Evolutionary conservation across 2,797 vertebrate species (phyloP).

Genomic region (Ciconia nigra): DNA sequence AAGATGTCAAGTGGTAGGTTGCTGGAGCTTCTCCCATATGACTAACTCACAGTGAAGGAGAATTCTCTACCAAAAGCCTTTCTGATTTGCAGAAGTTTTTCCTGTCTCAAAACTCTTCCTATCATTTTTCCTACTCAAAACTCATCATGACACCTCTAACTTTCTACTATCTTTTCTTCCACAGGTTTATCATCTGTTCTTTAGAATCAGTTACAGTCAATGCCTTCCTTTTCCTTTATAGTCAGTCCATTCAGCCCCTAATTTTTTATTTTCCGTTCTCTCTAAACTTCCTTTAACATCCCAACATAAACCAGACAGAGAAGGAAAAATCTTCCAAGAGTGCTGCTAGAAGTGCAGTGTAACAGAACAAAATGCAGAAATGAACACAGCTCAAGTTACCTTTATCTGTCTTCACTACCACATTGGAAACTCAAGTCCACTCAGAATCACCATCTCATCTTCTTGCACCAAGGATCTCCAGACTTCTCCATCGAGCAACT

Average conservation of each 20-base stretch:
- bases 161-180: background rate
- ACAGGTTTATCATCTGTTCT: background rate
- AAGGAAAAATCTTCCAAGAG: background rate
- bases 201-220: background rate
- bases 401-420: background rate
- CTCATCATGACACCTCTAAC: background rate
- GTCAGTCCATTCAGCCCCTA: background rate
- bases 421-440: background rate
- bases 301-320: background rate
- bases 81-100: background rate
- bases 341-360: background rate
- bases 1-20: background rate
- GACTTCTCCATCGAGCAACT: background rate
- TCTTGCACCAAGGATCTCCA: background rate
- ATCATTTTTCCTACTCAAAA: background rate
- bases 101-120: background rate
- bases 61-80: background rate
- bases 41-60: background rate
- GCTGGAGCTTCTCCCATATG: background rate
- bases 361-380: background rate
- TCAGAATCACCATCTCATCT: background rate
- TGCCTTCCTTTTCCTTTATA: background rate
- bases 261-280: background rate
- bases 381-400: background rate
- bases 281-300: background rate